These are phyloP conservation scores for Anabacerthia variegaticeps DNA, from an alignment of 2,797 vertebrate species.

Conservation along the genomic window DNA sequence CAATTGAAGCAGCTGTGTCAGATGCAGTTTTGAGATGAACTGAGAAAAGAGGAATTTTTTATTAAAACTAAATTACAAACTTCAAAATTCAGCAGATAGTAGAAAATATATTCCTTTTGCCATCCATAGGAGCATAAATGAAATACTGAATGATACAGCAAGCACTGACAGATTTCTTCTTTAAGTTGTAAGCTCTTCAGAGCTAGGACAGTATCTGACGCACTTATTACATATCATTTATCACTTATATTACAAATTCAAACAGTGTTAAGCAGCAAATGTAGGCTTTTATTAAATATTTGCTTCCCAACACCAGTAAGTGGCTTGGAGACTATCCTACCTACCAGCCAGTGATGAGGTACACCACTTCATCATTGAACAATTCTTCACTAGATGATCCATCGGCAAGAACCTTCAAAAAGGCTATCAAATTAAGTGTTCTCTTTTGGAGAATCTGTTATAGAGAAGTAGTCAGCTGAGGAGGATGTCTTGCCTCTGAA, in stretches of 20 bases:
- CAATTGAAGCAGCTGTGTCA: not conserved
- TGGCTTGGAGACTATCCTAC: not conserved
- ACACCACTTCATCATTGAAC: not conserved
- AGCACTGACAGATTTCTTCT: not conserved
- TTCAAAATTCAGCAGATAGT: not conserved
- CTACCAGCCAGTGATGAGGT: not conserved
- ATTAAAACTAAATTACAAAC: not conserved
- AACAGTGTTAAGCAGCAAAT: not conserved
- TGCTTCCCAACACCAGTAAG: not conserved
- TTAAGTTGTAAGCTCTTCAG: not conserved
- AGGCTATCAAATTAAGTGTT: not conserved
- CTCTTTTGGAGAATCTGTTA: not conserved
- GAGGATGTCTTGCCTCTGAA: not conserved
- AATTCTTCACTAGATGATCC: not conserved
- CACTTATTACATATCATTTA: not conserved
- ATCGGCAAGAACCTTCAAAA: not conserved
- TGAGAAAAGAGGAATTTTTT: not conserved
- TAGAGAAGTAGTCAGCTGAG: not conserved
- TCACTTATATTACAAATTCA: not conserved
- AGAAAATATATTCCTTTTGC: not conserved
- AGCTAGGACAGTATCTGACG: not conserved
- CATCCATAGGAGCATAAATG: not conserved
- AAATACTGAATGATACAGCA: not conserved
- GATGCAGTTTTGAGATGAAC: not conserved
- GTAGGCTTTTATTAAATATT: not conserved